Base-by-base conservation (phyloP, 2,888 invertebrate genomes). In the Druceiella hillmani region DNA sequence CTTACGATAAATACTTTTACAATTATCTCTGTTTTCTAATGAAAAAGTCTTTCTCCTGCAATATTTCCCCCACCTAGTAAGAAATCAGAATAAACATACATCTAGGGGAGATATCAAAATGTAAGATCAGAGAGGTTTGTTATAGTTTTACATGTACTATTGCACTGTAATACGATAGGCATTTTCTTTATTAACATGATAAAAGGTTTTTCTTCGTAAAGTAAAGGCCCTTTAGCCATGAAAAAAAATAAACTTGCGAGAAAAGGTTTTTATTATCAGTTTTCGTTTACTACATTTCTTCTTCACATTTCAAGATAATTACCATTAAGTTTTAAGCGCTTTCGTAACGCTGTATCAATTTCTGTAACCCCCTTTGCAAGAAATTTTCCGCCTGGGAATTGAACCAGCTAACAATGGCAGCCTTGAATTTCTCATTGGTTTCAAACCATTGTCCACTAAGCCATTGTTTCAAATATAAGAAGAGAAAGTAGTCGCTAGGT, bases 381-480 rank as follows among this genome's bases (percentile, higher is more conserved):
- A 33, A 33, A 22, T 20, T 20, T 9, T 17, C 25, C 33, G 2
- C 6, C 33, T 33, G 33, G 17, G n/a, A 33, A 17, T 33, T 33
- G 22, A 33, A 33, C 33, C 33, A 33, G 33, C 22, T 33, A 7
- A 20, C 22, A 20, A 20, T 20, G 9, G 22, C 22, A 20, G 22
- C 9, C 22, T 20, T 20, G 9, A 20, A n/a, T 20, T 20, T 9
- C 22, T 20, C 9, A n/a, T 20, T 20, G 22, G 9, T 7, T 20
- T 20, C 22, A 20, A 20, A 20, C 22, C 22, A n/a, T 20, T 9
- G 22, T 20, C 22, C 22, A 20, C 9, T 20, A 20, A 20, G 22
- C 9, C 22, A 20, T 20, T 20, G 6, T 20, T 20, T 20, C 9
- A 20, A 20, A 20, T 20, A 20, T 9, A 20, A 20, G 6, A 20